Base-by-base conservation (phyloP, 2,888 invertebrate genomes). In the Polydrusus cervinus region DNA sequence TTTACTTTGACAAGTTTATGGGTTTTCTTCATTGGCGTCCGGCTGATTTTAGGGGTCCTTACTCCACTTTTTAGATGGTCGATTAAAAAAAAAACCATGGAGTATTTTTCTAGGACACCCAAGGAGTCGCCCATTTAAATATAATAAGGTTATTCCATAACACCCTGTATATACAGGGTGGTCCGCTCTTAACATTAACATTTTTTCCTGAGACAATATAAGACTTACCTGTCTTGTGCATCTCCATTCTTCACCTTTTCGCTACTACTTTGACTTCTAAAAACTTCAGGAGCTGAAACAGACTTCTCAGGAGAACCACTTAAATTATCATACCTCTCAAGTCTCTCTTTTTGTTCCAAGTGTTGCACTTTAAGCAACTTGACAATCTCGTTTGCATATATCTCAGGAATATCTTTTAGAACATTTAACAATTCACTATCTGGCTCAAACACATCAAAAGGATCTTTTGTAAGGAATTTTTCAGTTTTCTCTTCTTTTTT, bases 361-460 rank as follows among this genome's bases (percentile, higher is more conserved):
- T 79, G 80, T 71, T 84, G 84, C 61, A 81, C 80, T 51, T 82
- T 78, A 30, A 86, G 77, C 13, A 86, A 62, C 25, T 83, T 81
- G 6, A 85, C 73, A 34, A 86, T 85, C 79, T 84, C 81, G 61
- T 81, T 82, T 0, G 84, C 81, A 77, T 84, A 84, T 38, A 75
- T 77, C 51, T 83, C 83, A 11, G 84, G 84, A 62, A 84, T 78
- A 61, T 81, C 81, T 64, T 80, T 76, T 30, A 84, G 67, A 60
- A 83, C 79, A 55, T 80, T 66, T 64, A 81, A 62, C 43, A 81
- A 71, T 61, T 81, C 79, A 60, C 78, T 45, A 69, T 82, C 79
- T 18, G 81, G 66, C 74, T 82, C 80, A n/a, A 78, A 68, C 20
- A 71, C 34, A 38, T 79, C 72, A 61, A 77, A 73, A 20, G 76